Conservation (phyloP, 64 coral and sea anemone genomes). For the Orbicella faveolata region DNA sequence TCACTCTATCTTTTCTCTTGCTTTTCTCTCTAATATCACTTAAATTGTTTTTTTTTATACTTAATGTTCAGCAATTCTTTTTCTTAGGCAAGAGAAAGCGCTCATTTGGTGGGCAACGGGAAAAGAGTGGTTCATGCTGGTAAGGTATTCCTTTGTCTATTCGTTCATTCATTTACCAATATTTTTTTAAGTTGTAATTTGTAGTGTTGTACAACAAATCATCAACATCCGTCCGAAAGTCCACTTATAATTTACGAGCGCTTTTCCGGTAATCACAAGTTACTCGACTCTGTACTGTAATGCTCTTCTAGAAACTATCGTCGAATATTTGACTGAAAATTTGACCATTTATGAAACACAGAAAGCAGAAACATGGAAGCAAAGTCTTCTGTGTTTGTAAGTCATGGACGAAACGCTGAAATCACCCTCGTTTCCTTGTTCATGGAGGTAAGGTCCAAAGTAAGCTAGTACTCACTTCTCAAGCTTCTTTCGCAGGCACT, state of each 20-base stretch:
- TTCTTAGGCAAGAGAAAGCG: constrained; percentile 36
- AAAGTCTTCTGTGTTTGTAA: no score
- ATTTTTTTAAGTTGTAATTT: background rate
- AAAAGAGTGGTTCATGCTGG: constrained; percentile 52
- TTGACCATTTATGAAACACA: no score
- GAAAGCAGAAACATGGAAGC: no score
- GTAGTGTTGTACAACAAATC: no score
- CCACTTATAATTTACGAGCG: no score
- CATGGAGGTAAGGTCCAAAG: background rate
- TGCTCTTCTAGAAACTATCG: no score
- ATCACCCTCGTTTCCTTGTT: no score
- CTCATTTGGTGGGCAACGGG: constrained; percentile 57
- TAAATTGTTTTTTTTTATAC: background rate
- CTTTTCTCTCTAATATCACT: background rate
- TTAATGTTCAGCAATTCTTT: background rate
- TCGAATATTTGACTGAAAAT: no score
- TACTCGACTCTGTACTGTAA: no score
- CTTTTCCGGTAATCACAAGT: no score
- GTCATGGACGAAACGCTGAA: no score
- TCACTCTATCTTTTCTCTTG: background rate
- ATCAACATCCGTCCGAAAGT: no score
- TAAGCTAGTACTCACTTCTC: background rate
- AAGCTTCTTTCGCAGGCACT: constrained; percentile 27
- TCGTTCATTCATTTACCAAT: background rate
- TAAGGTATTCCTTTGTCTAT: background rate